Conservation (phyloP, 2,113 vertebrate genomes). For the Silurus asotus region DNA sequence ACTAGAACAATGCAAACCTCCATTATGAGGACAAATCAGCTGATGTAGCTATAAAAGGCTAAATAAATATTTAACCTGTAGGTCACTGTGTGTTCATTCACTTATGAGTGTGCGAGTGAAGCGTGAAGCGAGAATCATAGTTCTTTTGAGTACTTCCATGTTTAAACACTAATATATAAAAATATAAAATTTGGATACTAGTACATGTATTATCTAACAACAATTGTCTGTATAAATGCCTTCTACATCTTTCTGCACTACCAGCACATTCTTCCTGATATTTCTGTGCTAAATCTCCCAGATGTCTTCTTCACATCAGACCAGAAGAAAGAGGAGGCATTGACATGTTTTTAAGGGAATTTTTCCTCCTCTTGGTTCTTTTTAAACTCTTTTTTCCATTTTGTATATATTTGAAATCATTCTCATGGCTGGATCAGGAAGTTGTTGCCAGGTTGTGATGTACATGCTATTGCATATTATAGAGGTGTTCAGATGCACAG, state of each 20-base stretch:
- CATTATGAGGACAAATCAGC: neutral
- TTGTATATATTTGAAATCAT: neutral
- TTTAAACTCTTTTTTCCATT: neutral
- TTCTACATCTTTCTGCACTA: neutral
- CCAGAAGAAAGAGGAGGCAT: neutral
- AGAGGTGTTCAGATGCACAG: too few species aligned
- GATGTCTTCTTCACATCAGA: neutral
- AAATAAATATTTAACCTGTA: conserved; percentile 21
- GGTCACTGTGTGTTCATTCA: neutral
- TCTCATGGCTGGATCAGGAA: too few species aligned
- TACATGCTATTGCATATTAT: too few species aligned
- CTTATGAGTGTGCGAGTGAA: neutral
- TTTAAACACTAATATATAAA: neutral
- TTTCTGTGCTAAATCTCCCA: neutral
- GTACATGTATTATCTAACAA: neutral
- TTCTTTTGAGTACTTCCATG: neutral
- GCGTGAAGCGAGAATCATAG: neutral
- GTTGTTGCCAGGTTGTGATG: too few species aligned
- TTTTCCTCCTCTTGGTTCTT: neutral
- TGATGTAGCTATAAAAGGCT: neutral
- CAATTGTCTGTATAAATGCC: neutral
- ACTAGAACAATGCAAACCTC: neutral
- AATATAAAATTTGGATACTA: neutral
- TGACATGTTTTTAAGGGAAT: neutral
- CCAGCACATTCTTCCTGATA: neutral